Evolutionary conservation across 2,797 vertebrate species (phyloP).

Genomic region (Heterohyrax brucei): DNA sequence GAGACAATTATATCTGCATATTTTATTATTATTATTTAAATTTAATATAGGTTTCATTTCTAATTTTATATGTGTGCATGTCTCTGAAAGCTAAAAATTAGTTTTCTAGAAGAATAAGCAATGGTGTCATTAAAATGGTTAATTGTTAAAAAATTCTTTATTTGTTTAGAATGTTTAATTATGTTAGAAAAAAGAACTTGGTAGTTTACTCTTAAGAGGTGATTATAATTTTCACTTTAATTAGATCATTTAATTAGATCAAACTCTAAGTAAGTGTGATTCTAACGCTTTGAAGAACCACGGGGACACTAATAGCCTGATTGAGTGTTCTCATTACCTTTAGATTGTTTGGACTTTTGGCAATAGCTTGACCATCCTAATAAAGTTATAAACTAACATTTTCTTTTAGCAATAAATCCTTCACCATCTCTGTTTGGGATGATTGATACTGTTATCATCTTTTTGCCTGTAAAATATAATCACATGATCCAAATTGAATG

Average conservation of each 20-base stretch:
- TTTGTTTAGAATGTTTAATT: conserved; percentile 2
- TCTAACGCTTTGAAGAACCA: background rate
- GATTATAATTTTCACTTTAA: background rate
- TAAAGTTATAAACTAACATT: background rate
- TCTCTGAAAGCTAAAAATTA: background rate
- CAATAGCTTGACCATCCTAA: background rate
- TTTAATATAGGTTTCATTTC: background rate
- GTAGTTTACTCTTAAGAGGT: background rate
- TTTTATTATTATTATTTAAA: background rate
- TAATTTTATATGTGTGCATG: background rate
- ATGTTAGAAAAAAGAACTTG: background rate
- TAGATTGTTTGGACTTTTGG: background rate
- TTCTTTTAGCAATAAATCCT: background rate
- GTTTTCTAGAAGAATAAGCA: background rate
- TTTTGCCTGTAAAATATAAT: background rate
- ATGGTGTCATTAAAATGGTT: background rate
- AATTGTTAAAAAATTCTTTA: background rate
- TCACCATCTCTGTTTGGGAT: background rate
- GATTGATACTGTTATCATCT: background rate
- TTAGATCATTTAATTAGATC: background rate
- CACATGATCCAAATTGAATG: background rate
- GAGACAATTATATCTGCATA: background rate
- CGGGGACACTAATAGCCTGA: background rate
- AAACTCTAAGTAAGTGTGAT: background rate
- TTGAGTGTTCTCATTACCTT: background rate